Evolutionary conservation across 2,113 vertebrate species (phyloP).

Genomic region (Todiramphus chloris): DNA sequence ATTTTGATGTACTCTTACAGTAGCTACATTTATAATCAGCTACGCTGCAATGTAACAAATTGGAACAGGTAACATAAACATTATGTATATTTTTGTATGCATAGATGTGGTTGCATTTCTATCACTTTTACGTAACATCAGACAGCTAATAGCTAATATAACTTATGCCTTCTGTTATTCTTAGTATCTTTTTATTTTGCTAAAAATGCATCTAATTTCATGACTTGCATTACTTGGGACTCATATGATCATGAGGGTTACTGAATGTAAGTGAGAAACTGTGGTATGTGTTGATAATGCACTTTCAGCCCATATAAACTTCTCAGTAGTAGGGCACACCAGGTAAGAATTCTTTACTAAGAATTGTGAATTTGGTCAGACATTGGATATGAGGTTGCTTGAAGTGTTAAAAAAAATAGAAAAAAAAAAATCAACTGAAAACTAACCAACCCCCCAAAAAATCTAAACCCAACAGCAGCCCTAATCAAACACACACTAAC

Average conservation of each 20-base stretch:
- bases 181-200: not conserved
- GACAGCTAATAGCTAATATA: not conserved
- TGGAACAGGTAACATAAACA: not conserved
- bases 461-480: not conserved
- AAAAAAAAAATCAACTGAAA: not conserved
- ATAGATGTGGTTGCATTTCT: not conserved
- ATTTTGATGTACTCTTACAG: not conserved
- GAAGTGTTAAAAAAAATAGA: not conserved
- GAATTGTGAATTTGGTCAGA: not conserved
- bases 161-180: not conserved
- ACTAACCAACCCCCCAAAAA: no score
- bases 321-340: not conserved
- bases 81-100: not conserved
- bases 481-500: not conserved
- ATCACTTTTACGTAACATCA: not conserved
- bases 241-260: not conserved
- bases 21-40: not conserved
- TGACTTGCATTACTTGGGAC: not conserved
- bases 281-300: not conserved
- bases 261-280: not conserved
- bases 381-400: not conserved
- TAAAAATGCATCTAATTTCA: not conserved
- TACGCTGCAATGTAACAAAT: not conserved
- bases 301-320: not conserved
- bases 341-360: not conserved